These are phyloP conservation scores for Hemistola chrysoprasaria DNA, from an alignment of 2,888 invertebrate species.

Conservation along the genomic window DNA sequence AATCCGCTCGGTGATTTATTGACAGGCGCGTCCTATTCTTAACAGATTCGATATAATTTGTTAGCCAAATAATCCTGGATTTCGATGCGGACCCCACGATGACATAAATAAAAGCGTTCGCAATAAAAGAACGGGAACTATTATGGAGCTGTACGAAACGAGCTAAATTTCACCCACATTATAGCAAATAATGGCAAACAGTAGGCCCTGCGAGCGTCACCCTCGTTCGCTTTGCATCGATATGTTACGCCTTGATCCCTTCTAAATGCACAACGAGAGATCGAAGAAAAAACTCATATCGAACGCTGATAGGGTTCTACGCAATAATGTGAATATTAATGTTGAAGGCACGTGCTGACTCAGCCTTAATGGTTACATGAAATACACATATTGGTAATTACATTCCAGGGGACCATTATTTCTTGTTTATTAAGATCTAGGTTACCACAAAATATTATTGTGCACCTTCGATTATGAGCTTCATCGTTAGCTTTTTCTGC, in stretches of 20 bases:
- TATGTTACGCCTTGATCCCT: slow-evolving; percentile 74
- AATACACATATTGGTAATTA: slow-evolving; percentile 75
- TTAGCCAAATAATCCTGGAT: slow-evolving; percentile 81
- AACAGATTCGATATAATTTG: slow-evolving; percentile 78
- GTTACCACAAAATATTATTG: slow-evolving; percentile 12
- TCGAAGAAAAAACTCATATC: slow-evolving; percentile 60
- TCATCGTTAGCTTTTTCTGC: no score
- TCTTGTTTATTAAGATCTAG: slow-evolving; percentile 9
- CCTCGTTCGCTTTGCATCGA: slow-evolving; percentile 63
- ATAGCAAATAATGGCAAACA: slow-evolving; percentile 78
- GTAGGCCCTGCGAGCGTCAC: slow-evolving; percentile 64
- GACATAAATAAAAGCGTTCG: slow-evolving; percentile 53
- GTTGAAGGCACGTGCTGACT: slow-evolving; percentile 74
- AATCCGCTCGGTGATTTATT: slow-evolving; percentile 74
- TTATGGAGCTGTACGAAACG: slow-evolving; percentile 70
- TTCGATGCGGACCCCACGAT: slow-evolving; percentile 57
- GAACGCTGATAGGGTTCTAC: slow-evolving; percentile 52
- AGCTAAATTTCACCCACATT: slow-evolving; percentile 79
- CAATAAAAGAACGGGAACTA: slow-evolving; percentile 73
- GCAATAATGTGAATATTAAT: slow-evolving; percentile 80
- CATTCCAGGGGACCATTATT: slow-evolving; percentile 36
- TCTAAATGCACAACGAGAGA: slow-evolving; percentile 77
- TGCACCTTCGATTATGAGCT: no score
- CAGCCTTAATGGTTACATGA: slow-evolving; percentile 67
- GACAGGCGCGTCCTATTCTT: slow-evolving; percentile 74